These are phyloP conservation scores for Cariama cristata DNA, from an alignment of 2,113 vertebrate species.

Conservation along the genomic window DNA sequence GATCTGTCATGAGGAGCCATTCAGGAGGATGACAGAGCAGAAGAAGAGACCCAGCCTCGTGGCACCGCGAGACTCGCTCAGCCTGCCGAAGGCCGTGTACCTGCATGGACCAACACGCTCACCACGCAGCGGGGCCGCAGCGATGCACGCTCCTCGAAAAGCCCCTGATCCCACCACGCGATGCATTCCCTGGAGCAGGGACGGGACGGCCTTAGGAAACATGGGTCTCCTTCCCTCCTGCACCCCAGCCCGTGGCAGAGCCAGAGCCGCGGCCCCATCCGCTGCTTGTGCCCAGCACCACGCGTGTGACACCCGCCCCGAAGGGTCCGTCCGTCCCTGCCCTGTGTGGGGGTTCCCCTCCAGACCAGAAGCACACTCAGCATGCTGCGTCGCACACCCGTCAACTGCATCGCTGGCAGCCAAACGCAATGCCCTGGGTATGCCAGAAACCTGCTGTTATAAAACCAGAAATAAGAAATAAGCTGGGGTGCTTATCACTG, in stretches of 20 bases:
- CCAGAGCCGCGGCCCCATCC: background rate
- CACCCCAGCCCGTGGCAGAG: background rate
- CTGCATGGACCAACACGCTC: background rate
- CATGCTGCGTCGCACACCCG: accelerated
- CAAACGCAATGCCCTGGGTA: accelerated
- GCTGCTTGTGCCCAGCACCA: background rate
- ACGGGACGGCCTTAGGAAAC: background rate
- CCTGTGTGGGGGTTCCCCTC: background rate
- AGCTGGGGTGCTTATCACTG: background rate
- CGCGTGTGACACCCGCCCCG: accelerated
- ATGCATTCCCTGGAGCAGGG: accelerated
- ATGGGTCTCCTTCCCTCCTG: accelerated
- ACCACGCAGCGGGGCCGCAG: accelerated
- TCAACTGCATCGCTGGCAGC: accelerated
- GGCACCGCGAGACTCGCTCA: background rate
- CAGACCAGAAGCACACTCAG: background rate
- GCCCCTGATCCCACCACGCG: accelerated
- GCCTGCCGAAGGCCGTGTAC: background rate
- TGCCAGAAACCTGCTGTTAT: background rate
- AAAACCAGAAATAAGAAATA: background rate
- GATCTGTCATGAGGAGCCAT: accelerated
- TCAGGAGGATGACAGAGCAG: background rate
- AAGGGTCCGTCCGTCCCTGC: background rate
- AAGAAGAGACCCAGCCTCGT: background rate
- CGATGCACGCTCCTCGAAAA: accelerated